Percentiles rank a stretch among this genome's conserved stretches.
Conservation (phyloP, 2,113 vertebrate species). For the Sinocyclocheilus anshuiensis region DNA sequence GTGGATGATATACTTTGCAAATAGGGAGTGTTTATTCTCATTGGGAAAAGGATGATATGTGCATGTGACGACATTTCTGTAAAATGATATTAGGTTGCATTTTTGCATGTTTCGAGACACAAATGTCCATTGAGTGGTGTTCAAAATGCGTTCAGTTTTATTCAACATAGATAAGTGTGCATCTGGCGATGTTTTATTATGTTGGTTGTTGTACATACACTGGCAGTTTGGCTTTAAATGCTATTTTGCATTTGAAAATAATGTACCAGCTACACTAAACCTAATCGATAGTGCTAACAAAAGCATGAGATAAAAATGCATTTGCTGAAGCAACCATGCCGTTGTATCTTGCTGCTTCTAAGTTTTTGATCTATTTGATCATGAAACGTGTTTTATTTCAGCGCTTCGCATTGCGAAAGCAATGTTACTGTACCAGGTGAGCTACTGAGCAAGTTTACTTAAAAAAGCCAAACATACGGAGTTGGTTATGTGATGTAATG, state of each 20-base stretch:
- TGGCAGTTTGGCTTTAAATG: neutral
- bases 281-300: too few relatives aligned
- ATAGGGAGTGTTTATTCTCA: neutral
- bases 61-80: neutral
- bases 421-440: too few relatives aligned
- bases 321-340: too few relatives aligned
- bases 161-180: neutral
- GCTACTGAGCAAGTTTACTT: too few relatives aligned
- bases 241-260: neutral
- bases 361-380: too few relatives aligned
- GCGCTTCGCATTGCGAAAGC: too few relatives aligned
- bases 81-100: neutral
- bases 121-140: neutral
- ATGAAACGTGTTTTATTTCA: too few relatives aligned
- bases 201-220: too few relatives aligned
- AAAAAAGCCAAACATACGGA: neutral
- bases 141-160: neutral
- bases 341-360: too few relatives aligned
- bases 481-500: neutral
- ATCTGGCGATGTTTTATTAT: too few relatives aligned
- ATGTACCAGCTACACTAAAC: too few relatives aligned
- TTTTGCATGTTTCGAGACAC: neutral
- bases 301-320: too few relatives aligned
- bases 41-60: neutral
- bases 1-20: neutral